phyloP scores from a whole-genome alignment of 2,888 invertebrate genomes.

The Polylopha cassiicola region DNA sequence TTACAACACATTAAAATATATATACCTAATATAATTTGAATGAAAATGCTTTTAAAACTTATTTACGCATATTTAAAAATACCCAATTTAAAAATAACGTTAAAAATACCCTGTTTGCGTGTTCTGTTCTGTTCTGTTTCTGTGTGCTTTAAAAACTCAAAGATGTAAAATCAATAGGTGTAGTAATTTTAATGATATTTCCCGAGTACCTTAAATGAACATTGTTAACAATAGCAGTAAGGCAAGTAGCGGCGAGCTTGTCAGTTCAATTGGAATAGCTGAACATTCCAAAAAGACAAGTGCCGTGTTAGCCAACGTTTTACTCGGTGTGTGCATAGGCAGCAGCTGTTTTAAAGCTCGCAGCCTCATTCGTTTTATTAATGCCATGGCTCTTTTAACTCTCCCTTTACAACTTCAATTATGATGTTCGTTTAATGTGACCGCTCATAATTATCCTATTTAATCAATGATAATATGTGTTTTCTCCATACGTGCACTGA shows the following conservation, averaged over 20 bases:
- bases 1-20: too few relatives aligned
- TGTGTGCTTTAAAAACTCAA: too few relatives aligned
- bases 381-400: constrained; percentile 31
- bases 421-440: too few relatives aligned
- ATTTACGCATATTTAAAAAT: too few relatives aligned
- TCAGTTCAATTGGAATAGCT: constrained; percentile 33
- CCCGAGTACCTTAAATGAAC: constrained; percentile 18
- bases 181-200: constrained; percentile 10
- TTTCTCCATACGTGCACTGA: too few relatives aligned
- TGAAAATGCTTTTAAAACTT: too few relatives aligned
- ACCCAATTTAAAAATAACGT: too few relatives aligned
- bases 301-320: constrained; percentile 36
- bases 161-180: constrained; percentile 9
- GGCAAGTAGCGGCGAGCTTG: constrained; percentile 26
- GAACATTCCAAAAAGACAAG: constrained; percentile 40
- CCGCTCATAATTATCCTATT: too few relatives aligned
- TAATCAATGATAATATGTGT: too few relatives aligned
- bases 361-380: constrained; percentile 40
- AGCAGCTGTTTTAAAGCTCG: constrained; percentile 41
- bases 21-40: too few relatives aligned
- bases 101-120: too few relatives aligned
- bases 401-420: constrained; percentile 12
- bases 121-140: too few relatives aligned
- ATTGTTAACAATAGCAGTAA: constrained; percentile 30
- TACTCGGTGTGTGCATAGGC: constrained; percentile 34